Evolutionary conservation across 2,113 vertebrate species (phyloP).

Genomic region (Podarcis muralis): DNA sequence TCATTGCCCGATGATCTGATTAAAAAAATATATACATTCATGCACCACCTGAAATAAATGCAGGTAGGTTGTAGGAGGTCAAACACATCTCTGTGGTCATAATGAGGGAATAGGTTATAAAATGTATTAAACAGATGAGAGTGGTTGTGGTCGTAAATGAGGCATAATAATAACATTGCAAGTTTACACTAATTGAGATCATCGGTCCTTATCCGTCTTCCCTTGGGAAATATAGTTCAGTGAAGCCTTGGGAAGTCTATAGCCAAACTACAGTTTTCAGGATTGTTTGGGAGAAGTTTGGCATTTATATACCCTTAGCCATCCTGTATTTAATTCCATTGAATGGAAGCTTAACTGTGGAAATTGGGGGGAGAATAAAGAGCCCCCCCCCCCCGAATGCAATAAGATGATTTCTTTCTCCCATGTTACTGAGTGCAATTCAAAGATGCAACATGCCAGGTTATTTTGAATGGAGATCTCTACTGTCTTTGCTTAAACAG

Average conservation of each 20-base stretch:
- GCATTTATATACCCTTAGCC: background rate
- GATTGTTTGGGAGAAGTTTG: background rate
- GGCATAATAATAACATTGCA: background rate
- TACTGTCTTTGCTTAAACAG: constrained; percentile 29
- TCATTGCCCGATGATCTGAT: background rate
- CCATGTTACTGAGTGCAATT: background rate
- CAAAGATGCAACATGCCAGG: background rate
- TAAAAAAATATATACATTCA: background rate
- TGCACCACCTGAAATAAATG: background rate
- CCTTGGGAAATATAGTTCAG: background rate
- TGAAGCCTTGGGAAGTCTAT: background rate
- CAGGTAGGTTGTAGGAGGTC: background rate
- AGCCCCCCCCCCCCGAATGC: too few relatives aligned
- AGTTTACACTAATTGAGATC: background rate
- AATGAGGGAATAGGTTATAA: background rate
- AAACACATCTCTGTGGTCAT: background rate
- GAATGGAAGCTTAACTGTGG: background rate
- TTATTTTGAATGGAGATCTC: constrained; percentile 9
- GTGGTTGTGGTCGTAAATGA: background rate
- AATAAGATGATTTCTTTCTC: background rate
- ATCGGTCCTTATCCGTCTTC: background rate
- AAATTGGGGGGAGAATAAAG: background rate
- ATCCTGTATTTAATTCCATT: background rate
- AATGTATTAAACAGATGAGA: background rate
- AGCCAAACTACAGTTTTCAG: background rate